Percentiles rank a stretch among this genome's conserved stretches.
phyloP scores from a whole-genome alignment of 2,113 vertebrate species.

The Antennarius striatus region DNA sequence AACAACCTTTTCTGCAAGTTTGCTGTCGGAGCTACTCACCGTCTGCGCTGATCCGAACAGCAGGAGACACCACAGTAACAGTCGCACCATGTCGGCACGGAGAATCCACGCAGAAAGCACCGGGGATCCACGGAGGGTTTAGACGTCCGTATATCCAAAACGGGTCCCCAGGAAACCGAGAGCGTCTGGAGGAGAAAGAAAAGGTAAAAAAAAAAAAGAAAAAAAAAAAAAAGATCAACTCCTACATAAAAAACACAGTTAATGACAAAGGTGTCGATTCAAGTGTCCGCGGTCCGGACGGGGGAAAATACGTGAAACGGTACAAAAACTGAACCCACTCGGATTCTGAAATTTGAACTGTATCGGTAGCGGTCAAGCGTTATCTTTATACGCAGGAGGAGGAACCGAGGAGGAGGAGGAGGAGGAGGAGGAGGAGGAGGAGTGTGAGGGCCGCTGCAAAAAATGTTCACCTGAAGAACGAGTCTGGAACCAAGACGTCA shows the following conservation, averaged over 20 bases:
- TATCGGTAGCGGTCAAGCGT: background rate
- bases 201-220: background rate
- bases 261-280: too few species aligned
- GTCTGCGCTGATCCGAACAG: slow-evolving; percentile 47
- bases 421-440: background rate
- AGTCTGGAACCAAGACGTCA: background rate
- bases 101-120: background rate
- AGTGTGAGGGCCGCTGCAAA: slow-evolving; percentile 11
- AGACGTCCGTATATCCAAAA: slow-evolving; percentile 29
- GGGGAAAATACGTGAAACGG: too few species aligned
- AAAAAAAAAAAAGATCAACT: background rate
- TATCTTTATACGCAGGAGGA: slow-evolving; percentile 41
- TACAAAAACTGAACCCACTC: background rate
- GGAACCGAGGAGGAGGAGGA: background rate
- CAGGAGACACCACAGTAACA: slow-evolving; percentile 62
- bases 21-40: slow-evolving; percentile 63
- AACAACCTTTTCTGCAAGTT: background rate
- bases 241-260: too few species aligned
- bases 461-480: slow-evolving; percentile 25
- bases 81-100: slow-evolving; percentile 66
- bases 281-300: too few species aligned
- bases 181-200: background rate
- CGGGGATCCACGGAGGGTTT: background rate
- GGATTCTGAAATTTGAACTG: slow-evolving; percentile 61
- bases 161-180: background rate